phyloP scores from a whole-genome alignment of 2,888 invertebrate genomes.

The Andrena praecox region DNA sequence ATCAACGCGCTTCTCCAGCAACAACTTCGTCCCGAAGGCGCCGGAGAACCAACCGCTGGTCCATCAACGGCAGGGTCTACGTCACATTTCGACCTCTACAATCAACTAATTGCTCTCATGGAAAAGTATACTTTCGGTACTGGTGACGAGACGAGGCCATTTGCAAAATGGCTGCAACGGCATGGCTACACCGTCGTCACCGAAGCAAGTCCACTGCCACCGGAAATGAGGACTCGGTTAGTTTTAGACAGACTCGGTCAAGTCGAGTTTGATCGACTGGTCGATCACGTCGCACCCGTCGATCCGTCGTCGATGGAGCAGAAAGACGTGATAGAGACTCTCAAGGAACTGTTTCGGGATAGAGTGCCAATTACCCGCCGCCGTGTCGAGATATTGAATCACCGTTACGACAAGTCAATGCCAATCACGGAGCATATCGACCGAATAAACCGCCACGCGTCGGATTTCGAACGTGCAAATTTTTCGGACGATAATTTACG shows the following conservation, averaged over 20 bases:
- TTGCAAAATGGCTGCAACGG: neutral
- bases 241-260: neutral
- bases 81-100: neutral
- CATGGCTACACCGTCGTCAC: neutral
- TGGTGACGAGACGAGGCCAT: conserved; percentile 1
- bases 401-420: conserved; percentile 6
- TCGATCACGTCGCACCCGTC: conserved; percentile 6
- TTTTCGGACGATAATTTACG: conserved; percentile 1
- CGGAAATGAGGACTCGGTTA: neutral
- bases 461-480: conserved; percentile 17
- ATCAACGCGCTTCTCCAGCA: conserved; percentile 12
- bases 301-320: neutral
- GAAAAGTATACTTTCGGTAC: neutral
- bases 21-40: conserved; percentile 1
- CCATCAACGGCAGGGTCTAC: neutral
- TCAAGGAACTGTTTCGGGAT: neutral
- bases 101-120: neutral
- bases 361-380: conserved; percentile 14
- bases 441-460: conserved; percentile 14
- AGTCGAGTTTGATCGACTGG: neutral
- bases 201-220: neutral
- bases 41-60: conserved; percentile 3
- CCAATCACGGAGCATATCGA: conserved; percentile 16
- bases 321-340: neutral
- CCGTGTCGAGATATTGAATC: conserved; percentile 7